These are phyloP conservation scores for Hypanus sabinus DNA, from an alignment of 2,113 vertebrate species.

Conservation along the genomic window DNA sequence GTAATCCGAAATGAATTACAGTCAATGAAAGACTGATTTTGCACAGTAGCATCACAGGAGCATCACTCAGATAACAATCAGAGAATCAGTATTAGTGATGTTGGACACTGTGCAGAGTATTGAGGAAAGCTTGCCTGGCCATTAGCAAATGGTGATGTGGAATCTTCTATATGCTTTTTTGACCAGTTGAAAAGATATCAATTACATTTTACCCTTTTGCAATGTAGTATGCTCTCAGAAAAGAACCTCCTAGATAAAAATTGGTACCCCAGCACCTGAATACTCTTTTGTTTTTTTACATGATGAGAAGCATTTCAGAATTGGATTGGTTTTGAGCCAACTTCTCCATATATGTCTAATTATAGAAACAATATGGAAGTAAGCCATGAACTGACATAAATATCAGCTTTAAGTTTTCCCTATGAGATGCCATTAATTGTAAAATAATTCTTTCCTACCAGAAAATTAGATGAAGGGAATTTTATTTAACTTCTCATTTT, in stretches of 20 bases:
- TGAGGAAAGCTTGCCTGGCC: neutral
- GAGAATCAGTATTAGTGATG: neutral
- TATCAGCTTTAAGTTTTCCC: too few relatives aligned
- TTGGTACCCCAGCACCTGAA: neutral
- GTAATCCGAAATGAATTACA: neutral
- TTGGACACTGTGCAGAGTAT: neutral
- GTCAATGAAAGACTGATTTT: neutral
- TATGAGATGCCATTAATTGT: neutral
- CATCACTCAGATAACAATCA: neutral
- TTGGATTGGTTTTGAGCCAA: neutral
- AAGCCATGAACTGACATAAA: neutral
- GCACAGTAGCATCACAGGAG: neutral
- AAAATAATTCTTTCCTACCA: neutral
- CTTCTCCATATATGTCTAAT: neutral
- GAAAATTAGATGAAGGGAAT: neutral
- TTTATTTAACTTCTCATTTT: neutral
- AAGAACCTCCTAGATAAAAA: neutral
- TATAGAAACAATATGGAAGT: neutral
- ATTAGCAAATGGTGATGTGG: too few relatives aligned
- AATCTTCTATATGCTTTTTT: neutral
- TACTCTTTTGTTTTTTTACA: neutral
- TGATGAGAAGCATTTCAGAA: neutral
- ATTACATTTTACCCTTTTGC: neutral
- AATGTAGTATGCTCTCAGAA: neutral
- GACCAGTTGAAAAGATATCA: neutral